A percentile compares a stretch with the other conserved stretches of the same genome.
Evolutionary conservation across 2,888 invertebrate species (phyloP).

Genomic region (Arrhopalites spinosus): DNA sequence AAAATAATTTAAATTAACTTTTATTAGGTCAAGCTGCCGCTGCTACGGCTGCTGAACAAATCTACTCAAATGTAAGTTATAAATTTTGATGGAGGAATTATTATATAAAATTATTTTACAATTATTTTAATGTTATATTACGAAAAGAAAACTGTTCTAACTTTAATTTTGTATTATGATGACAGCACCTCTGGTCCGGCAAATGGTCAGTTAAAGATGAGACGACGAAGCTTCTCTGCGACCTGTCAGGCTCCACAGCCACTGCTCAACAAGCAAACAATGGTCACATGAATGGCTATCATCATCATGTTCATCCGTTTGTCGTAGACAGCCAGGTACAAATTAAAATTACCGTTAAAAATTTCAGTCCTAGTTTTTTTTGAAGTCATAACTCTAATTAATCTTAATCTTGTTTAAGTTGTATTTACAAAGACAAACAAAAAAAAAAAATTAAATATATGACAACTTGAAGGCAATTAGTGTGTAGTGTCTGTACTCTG

Average conservation of each 20-base stretch:
- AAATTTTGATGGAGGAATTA: too few relatives aligned
- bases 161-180: neutral
- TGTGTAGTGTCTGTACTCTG: neutral
- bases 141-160: too few relatives aligned
- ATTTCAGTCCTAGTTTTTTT: neutral
- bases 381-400: neutral
- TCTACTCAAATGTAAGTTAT: constrained; percentile 69
- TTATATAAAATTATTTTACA: too few relatives aligned
- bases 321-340: constrained; percentile 43
- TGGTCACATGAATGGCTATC: constrained; percentile 57
- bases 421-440: neutral
- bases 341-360: neutral
- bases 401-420: neutral
- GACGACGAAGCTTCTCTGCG: constrained; percentile 84
- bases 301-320: constrained; percentile 44
- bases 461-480: neutral
- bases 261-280: constrained; percentile 64
- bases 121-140: too few relatives aligned
- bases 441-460: too few relatives aligned
- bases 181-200: constrained; percentile 78
- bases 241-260: constrained; percentile 71
- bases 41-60: constrained; percentile 68
- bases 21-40: constrained; percentile 20
- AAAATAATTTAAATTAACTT: too few relatives aligned
- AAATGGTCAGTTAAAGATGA: constrained; percentile 88